Conservation (phyloP, 2,113 vertebrate genomes). For the Eidolon helvum region DNA sequence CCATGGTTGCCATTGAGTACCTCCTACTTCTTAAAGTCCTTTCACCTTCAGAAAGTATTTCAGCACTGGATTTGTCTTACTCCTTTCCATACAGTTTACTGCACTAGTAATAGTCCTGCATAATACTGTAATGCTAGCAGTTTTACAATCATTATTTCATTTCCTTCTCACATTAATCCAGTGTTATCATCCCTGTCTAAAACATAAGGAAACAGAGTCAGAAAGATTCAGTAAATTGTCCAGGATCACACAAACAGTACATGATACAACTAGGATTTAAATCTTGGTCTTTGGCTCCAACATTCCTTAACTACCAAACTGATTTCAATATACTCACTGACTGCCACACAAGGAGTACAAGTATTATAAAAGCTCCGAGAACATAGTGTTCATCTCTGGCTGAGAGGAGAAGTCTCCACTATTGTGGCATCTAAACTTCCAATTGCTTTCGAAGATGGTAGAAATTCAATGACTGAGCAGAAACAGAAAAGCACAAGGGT, state of each 20-base stretch:
- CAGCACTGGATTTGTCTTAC: not conserved
- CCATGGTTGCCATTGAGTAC: not conserved
- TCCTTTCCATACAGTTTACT: not conserved
- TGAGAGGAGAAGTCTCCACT: not conserved
- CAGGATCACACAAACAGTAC: not conserved
- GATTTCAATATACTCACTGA: not conserved
- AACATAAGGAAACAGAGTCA: not conserved
- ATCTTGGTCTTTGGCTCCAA: not conserved
- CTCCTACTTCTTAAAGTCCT: not conserved
- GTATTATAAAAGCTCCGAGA: not conserved
- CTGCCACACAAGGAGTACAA: not conserved
- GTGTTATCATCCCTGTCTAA: not conserved
- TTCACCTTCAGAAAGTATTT: slow-evolving; percentile 5
- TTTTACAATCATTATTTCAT: not conserved
- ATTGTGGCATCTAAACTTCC: not conserved
- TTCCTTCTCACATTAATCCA: not conserved
- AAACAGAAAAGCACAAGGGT: not conserved
- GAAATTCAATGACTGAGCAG: not conserved
- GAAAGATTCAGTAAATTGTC: slow-evolving; percentile 18
- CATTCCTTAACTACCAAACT: not conserved
- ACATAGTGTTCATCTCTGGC: not conserved
- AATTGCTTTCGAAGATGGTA: not conserved
- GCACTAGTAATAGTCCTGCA: not conserved
- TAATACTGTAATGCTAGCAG: not conserved
- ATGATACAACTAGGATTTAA: not conserved